Conservation (phyloP, 2,888 invertebrate species). For the Orthonevra nobilis region DNA sequence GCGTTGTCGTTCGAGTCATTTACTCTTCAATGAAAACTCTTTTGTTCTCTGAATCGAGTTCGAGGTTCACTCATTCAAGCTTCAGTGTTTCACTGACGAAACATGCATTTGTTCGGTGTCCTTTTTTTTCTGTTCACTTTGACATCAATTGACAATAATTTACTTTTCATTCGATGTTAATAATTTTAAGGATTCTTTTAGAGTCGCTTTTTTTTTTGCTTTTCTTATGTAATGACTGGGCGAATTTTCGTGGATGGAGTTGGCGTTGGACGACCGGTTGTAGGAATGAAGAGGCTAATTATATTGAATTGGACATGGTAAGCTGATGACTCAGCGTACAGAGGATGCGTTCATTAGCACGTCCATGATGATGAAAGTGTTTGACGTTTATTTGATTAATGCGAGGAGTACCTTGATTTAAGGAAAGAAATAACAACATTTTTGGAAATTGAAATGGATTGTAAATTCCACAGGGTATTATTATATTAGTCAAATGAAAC, state of each 20-base stretch:
- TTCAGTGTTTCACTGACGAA: too few species aligned
- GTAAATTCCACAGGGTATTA: too few species aligned
- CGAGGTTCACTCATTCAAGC: too few species aligned
- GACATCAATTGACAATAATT: constrained; percentile 38
- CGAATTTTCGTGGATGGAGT: too few species aligned
- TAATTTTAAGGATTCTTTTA: constrained; percentile 6
- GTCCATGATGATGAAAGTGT: neutral
- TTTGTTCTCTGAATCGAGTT: too few species aligned
- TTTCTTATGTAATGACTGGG: constrained; percentile 30
- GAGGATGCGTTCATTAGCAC: constrained; percentile 23
- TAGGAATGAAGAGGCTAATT: too few species aligned
- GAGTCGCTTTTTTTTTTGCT: too few species aligned
- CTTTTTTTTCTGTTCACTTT: neutral
- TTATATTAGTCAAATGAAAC: too few species aligned
- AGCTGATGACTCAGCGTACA: constrained; percentile 4
- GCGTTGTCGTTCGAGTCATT: constrained; percentile 51
- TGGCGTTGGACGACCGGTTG: too few species aligned
- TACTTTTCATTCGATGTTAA: constrained; percentile 23
- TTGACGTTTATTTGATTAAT: neutral
- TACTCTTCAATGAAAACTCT: constrained; percentile 47
- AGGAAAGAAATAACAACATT: too few species aligned
- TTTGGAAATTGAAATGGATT: too few species aligned
- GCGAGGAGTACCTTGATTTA: too few species aligned
- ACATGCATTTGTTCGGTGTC: constrained; percentile 18
- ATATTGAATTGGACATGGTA: neutral